Evolutionary conservation across 2,888 invertebrate species (phyloP), one percentile per base, ranked within the genome.

Genomic region (Hyposoter dolosus): DNA sequence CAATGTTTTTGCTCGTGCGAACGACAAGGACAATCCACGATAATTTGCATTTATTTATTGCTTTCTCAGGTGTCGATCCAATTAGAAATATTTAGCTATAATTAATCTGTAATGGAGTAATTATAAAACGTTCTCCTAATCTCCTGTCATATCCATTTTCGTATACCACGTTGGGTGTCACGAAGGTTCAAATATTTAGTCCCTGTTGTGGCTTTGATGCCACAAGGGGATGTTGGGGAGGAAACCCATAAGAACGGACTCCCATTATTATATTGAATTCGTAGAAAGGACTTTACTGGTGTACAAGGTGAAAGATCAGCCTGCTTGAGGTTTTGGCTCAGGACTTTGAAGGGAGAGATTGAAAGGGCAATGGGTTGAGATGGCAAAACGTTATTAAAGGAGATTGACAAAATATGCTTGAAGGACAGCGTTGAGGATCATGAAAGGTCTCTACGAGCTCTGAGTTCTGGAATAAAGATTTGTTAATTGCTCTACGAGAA

Each of bases 181-280:
- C 69, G 79, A 79, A 45, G 19, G 15, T 43, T n/a, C 28, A 80
- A 75, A 71, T 65, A 71, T 75, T 80, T 65, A 84, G 35, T 53
- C 43, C 19, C 74, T 47, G 35, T 60, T 60, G 12, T 10, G 32
- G 65, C 47, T 71, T 71, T 47, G 72, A 72, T 35, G 23, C 47
- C 50, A 40, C 40, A 32, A 56, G 50, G 72, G 71, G 66, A 56
- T 60, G 47, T 72, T 60, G 68, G 65, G 23, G 56, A 53, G 76
- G 45, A 50, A 45, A 68, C 79, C 28, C 47, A 63, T 60, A 43
- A 45, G 56, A 63, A 32, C 53, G 68, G 85, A 79, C 65, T 60
- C 15, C 88, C 88, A 91, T 92, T 92, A 92, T 92, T 92, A 90
- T 91, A 92, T 92, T 89, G 92, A 92, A 92, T 91, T 89, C 91